Conservation (phyloP, 2,113 vertebrate genomes). For the Salvelinus alpinus region DNA sequence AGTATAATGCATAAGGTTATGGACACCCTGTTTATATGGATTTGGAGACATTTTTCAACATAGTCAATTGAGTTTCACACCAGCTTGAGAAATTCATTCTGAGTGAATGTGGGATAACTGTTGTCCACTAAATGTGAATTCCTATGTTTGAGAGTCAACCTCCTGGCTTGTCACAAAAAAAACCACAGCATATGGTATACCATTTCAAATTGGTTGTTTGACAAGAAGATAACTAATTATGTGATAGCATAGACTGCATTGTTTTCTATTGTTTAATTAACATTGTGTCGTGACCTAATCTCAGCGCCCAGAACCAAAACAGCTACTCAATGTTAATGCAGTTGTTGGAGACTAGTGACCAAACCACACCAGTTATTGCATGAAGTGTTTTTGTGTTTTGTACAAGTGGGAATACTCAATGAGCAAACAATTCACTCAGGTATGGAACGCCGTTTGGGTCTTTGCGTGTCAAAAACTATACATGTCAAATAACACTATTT, state of each 20-base stretch:
- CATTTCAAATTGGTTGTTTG: not conserved
- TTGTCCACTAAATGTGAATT: not conserved
- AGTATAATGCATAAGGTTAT: not conserved
- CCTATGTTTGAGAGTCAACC: not conserved
- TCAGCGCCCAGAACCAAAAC: no score
- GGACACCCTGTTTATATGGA: not conserved
- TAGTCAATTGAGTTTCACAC: not conserved
- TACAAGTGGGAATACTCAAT: not conserved
- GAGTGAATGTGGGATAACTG: not conserved
- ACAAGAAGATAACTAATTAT: not conserved
- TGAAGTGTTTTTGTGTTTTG: not conserved
- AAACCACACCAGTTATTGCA: not conserved
- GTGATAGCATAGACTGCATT: not conserved
- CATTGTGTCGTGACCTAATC: not conserved
- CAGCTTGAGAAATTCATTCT: not conserved
- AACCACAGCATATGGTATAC: not conserved
- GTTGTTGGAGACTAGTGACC: not conserved
- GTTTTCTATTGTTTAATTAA: slow-evolving; percentile 4
- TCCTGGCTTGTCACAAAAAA: not conserved
- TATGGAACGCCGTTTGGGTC: slow-evolving; percentile 1
- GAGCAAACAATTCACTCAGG: not conserved
- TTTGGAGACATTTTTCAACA: no score
- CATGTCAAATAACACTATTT: no score
- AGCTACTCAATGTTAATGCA: no score
- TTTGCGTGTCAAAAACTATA: no score